Evolutionary conservation across 2,113 vertebrate genomes (phyloP), one percentile per base, ranked within the genome.

Genomic region (Apeltes quadracus): DNA sequence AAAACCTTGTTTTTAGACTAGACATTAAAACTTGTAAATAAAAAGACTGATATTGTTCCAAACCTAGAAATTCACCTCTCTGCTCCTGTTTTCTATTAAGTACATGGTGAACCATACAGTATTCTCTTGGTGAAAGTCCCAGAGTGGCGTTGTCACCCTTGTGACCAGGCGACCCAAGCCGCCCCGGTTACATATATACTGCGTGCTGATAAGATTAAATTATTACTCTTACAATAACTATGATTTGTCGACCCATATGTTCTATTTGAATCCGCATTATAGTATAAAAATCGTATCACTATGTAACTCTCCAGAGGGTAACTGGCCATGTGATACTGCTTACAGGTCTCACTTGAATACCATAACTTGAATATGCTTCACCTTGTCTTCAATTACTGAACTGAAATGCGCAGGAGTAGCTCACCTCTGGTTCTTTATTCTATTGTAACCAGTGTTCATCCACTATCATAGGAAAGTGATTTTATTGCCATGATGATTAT

Each of bases 221-320:
- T 69, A 76, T 78, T 66, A 82, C 69, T 83, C 55, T 23, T 55
- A 7, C 54, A 76, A 72, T 66, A 73, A 39, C 51, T 48, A 7
- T 48, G 43, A 20, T 48, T 22, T 7, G 7, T 25, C 20, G 6
- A n/a, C n/a, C 34, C 11, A 41, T 58, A 50, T 64, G 46, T 34
- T 46, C 25, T 27, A 5, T 75, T 69, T 51, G 29, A 61, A 66
- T 50, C 54, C 22, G 14, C 13, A 16, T 69, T 23, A 36, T 2
- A 22, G 32, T 15, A 29, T 14, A 16, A 15, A 64, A 18, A 48
- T 48, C 46, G 2, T 23, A 5, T 41, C 38, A 8, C 14, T 32
- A 5, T n/a, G 27, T 11, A 44, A 16, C 44, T 46, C 29, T 29
- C 25, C 8, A 25, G 34, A 3, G n/a, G 23, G 46, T 5, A 5